phyloP scores from a whole-genome alignment of 2,888 invertebrate genomes.

The Drosophila yooni region DNA sequence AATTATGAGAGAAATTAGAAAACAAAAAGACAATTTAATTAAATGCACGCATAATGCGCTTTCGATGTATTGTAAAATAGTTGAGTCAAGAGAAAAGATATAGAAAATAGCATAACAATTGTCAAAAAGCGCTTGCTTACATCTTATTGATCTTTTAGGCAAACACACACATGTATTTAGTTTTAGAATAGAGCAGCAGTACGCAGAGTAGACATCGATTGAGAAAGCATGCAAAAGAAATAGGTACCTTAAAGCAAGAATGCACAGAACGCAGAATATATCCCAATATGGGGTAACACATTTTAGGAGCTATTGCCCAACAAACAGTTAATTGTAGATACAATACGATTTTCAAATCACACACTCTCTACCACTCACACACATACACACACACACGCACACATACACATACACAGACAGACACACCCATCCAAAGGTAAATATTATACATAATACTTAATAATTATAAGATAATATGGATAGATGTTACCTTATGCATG shows the following conservation, averaged over 20 bases:
- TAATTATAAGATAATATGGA: conserved; percentile 34
- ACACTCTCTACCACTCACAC: not conserved
- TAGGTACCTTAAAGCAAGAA: conserved; percentile 44
- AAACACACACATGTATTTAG: conserved; percentile 27
- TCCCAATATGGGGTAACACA: conserved; percentile 21
- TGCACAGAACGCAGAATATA: conserved; percentile 17
- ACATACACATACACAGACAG: not conserved
- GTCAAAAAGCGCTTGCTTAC: conserved; percentile 39
- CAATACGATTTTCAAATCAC: conserved; percentile 35
- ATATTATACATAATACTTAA: conserved; percentile 25
- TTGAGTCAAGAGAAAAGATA: conserved; percentile 23
- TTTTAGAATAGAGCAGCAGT: conserved; percentile 40
- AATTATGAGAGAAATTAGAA: conserved; percentile 29
- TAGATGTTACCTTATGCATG: conserved; percentile 43
- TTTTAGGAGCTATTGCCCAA: conserved; percentile 53
- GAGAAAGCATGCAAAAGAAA: conserved; percentile 23
- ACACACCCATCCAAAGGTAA: conserved; percentile 14
- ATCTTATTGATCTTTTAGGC: conserved; percentile 24
- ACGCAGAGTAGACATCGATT: conserved; percentile 27
- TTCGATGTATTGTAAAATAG: conserved; percentile 71
- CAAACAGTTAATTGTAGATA: conserved; percentile 48
- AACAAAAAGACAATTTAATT: conserved; percentile 23
- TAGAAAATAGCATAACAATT: conserved; percentile 21
- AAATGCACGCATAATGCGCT: conserved; percentile 56
- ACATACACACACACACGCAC: conserved; percentile 16